Percentiles rank a stretch among this genome's conserved stretches.
Evolutionary conservation across 2,888 invertebrate genomes (phyloP).

Genomic region (Parapristionchus giblindavisi): DNA sequence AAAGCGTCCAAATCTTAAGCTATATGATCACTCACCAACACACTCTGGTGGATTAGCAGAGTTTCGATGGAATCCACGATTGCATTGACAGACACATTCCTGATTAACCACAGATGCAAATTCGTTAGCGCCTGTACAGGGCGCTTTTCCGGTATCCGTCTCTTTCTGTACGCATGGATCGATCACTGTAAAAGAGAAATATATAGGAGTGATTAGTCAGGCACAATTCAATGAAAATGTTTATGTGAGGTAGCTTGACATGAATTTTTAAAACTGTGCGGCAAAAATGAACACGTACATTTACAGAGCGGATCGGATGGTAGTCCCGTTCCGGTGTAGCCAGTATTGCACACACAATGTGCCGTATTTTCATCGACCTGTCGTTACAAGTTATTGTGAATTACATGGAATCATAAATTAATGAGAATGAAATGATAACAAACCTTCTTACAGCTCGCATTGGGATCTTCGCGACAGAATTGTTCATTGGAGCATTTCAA

Average conservation of each 20-base stretch:
- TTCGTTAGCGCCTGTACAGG: neutral
- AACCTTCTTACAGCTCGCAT: slow-evolving; percentile 34
- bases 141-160: neutral
- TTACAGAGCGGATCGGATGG: slow-evolving; percentile 17
- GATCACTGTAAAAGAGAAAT: neutral
- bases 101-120: neutral
- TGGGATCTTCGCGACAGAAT: slow-evolving; percentile 23
- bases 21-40: neutral
- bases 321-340: slow-evolving; percentile 12
- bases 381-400: too few species aligned
- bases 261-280: neutral
- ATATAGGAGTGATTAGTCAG: neutral
- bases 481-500: slow-evolving; percentile 14
- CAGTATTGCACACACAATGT: slow-evolving; percentile 11
- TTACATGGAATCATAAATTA: too few species aligned
- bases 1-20: neutral
- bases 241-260: neutral
- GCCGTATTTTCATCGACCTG: slow-evolving; percentile 12
- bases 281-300: neutral
- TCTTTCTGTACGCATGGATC: slow-evolving; percentile 7
- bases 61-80: neutral
- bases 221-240: neutral
- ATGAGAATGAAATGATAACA: too few species aligned
- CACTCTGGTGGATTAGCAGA: neutral
- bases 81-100: neutral